Conservation (phyloP, 2,888 invertebrate species). For the Epistrophe grossulariae region DNA sequence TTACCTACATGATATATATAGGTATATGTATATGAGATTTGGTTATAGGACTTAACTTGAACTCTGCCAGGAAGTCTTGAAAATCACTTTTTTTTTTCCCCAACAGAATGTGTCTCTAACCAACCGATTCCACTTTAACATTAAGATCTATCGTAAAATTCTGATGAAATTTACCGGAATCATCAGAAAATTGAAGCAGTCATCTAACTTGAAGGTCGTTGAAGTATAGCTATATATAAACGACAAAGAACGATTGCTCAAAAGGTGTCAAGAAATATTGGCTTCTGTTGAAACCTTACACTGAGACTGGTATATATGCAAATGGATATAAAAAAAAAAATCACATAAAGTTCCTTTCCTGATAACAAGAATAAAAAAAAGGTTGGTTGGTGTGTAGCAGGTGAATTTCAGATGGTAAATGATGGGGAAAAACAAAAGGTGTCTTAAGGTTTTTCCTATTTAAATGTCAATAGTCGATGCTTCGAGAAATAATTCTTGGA, state of each 20-base stretch:
- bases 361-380: neutral
- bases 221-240: neutral
- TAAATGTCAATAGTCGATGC: too few species aligned
- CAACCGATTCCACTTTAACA: neutral
- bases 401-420: neutral
- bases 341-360: neutral
- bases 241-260: constrained; percentile 35
- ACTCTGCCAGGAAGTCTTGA: constrained; percentile 36
- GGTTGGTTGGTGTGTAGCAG: neutral
- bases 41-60: neutral
- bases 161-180: constrained; percentile 49
- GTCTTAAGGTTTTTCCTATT: too few species aligned
- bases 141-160: constrained; percentile 57
- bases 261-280: constrained; percentile 68
- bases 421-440: too few species aligned
- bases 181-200: constrained; percentile 59
- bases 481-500: too few species aligned
- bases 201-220: constrained; percentile 26
- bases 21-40: neutral
- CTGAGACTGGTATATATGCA: constrained; percentile 31
- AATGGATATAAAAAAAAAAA: constrained; percentile 19
- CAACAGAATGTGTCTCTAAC: neutral
- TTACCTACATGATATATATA: neutral
- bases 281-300: constrained; percentile 14
- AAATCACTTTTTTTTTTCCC: constrained; percentile 9